These are phyloP conservation scores for Chrysolina haemoptera DNA, from an alignment of 2,888 invertebrate species.

Conservation along the genomic window DNA sequence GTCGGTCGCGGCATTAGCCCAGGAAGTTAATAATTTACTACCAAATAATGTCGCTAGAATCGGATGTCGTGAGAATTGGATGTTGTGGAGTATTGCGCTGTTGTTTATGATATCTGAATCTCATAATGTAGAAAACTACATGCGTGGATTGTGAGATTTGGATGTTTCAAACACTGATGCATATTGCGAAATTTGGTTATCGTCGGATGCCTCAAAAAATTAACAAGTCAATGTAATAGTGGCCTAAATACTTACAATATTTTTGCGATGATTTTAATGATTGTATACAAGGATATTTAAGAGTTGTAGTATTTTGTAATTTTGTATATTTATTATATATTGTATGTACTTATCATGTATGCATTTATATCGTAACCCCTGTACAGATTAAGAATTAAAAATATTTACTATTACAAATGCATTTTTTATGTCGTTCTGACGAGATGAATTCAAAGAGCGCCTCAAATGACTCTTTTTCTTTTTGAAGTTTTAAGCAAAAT, in stretches of 20 bases:
- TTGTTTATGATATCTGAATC: no score
- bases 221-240: conserved; percentile 34
- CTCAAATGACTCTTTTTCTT: no score
- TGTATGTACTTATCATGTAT: conserved; percentile 43
- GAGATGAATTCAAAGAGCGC: no score
- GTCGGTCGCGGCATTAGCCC: no score
- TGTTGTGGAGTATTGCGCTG: no score
- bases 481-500: no score
- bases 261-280: conserved; percentile 31
- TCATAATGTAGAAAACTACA: no score
- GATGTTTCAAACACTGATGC: background rate
- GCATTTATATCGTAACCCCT: conserved; percentile 33
- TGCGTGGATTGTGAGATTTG: background rate
- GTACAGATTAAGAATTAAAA: conserved; percentile 38
- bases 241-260: conserved; percentile 37
- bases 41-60: no score
- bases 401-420: conserved; percentile 26
- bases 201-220: conserved; percentile 1
- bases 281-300: conserved; percentile 36
- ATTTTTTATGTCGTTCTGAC: background rate
- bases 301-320: conserved; percentile 48
- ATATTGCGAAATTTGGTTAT: background rate
- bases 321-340: conserved; percentile 51
- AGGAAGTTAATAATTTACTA: no score
- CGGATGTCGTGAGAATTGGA: no score